A percentile compares a stretch with the other conserved stretches of the same genome.
Evolutionary conservation across 1,140 invertebrate species (phyloP).

Genomic region (Plodia interpunctella): DNA sequence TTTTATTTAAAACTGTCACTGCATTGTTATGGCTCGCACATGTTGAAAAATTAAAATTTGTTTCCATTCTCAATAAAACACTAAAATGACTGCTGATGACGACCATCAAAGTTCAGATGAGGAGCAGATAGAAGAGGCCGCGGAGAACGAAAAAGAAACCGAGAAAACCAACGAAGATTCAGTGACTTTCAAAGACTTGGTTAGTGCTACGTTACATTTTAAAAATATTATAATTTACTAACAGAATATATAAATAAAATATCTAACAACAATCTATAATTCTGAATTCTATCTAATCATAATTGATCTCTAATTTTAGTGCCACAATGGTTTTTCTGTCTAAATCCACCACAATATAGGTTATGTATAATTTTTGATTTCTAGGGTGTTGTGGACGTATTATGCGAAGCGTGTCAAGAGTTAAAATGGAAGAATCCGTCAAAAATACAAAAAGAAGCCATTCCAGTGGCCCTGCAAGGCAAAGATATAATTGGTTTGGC

Average conservation of each 20-base stretch:
- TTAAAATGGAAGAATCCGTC: constrained; percentile 96
- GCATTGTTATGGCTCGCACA: too few relatives aligned
- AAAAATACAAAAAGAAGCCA: constrained; percentile 96
- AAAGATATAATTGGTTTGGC: constrained; percentile 97
- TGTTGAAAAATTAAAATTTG: constrained; percentile 1
- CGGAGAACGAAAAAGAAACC: constrained; percentile 28
- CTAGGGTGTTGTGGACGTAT: constrained; percentile 93
- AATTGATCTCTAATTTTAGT: too few relatives aligned
- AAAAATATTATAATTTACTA: not conserved
- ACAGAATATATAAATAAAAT: constrained; percentile 10
- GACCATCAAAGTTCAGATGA: too few relatives aligned
- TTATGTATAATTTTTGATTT: constrained; percentile 23
- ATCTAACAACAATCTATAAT: too few relatives aligned
- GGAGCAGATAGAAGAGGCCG: constrained; percentile 26
- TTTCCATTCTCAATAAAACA: not conserved
- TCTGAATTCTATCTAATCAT: too few relatives aligned
- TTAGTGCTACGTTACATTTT: constrained; percentile 40
- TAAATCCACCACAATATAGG: not conserved
- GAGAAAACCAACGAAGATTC: constrained; percentile 47
- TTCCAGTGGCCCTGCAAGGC: constrained; percentile 93
- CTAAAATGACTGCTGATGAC: constrained; percentile 48
- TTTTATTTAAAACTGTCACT: too few relatives aligned
- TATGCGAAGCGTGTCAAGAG: constrained; percentile 94
- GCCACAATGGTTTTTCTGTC: too few relatives aligned
- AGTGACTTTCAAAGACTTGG: constrained; percentile 80